Conservation (phyloP, 2,888 invertebrate genomes). For the Globia sparganii region DNA sequence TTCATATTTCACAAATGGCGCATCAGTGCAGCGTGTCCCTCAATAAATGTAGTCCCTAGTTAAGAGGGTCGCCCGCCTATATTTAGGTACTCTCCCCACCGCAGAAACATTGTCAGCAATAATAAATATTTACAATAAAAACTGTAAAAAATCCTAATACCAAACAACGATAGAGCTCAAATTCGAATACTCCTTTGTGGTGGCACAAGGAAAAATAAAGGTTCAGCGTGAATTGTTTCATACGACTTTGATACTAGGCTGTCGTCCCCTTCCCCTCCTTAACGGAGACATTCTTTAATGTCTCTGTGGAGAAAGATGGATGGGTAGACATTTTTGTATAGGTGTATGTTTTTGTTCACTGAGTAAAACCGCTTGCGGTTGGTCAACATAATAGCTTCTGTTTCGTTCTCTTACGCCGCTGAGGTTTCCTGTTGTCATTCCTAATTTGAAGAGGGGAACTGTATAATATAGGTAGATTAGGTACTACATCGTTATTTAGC, state of each 20-base stretch:
- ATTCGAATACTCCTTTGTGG: conserved; percentile 64
- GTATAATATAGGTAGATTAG: neutral
- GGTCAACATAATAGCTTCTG: conserved; percentile 84
- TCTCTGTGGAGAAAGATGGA: conserved; percentile 89
- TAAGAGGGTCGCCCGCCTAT: conserved; percentile 72
- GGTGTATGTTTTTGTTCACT: conserved; percentile 88
- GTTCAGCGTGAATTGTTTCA: conserved; percentile 72
- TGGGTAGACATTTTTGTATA: conserved; percentile 89
- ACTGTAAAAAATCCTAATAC: conserved; percentile 68
- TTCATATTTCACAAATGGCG: conserved; percentile 68
- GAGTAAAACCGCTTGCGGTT: conserved; percentile 87
- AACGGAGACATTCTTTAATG: conserved; percentile 89
- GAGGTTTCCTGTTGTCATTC: conserved; percentile 84
- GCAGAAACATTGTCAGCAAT: conserved; percentile 79
- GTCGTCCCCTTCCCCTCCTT: conserved; percentile 86
- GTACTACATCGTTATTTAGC: conserved; percentile 60
- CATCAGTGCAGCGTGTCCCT: conserved; percentile 60
- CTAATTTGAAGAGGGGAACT: conserved; percentile 72
- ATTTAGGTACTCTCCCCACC: conserved; percentile 75
- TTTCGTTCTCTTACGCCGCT: conserved; percentile 80
- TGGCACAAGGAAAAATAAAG: conserved; percentile 67
- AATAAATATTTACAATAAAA: conserved; percentile 82
- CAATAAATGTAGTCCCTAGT: conserved; percentile 66
- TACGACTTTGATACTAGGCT: conserved; percentile 82
- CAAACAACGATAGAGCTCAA: conserved; percentile 69